phyloP scores from a whole-genome alignment of 2,113 vertebrate genomes.

The Apteryx mantelli region DNA sequence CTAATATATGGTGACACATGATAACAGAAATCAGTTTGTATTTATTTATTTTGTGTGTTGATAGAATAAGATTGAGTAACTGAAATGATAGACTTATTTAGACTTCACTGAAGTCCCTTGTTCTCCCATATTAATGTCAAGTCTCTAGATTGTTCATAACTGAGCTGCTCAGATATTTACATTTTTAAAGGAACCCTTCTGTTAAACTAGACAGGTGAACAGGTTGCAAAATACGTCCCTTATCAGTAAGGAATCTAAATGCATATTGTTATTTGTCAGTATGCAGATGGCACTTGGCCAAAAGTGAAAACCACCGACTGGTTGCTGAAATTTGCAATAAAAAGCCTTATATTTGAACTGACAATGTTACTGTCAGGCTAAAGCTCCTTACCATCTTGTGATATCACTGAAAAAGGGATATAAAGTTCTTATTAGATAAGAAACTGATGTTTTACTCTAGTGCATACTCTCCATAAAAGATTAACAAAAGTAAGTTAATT shows the following conservation, averaged over 20 bases:
- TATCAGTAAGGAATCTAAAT: background rate
- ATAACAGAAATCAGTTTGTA: background rate
- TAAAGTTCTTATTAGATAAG: background rate
- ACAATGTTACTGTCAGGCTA: background rate
- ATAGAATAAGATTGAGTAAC: background rate
- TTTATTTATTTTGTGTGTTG: background rate
- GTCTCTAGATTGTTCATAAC: background rate
- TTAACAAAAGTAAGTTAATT: background rate
- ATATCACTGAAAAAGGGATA: background rate
- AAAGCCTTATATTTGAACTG: background rate
- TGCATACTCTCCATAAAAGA: background rate
- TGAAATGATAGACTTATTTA: background rate
- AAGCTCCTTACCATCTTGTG: background rate
- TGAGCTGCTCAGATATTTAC: background rate
- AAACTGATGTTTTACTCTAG: background rate
- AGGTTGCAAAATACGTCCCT: background rate
- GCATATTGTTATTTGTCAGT: background rate
- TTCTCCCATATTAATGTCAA: background rate
- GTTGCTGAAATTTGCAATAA: background rate
- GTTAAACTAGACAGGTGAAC: background rate
- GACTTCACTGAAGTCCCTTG: background rate
- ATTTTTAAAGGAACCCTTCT: slow-evolving; percentile 6
- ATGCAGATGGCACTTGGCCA: background rate
- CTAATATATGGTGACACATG: background rate
- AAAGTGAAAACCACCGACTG: background rate